phyloP scores from a whole-genome alignment of 2,113 vertebrate genomes.

The Tyto alba region DNA sequence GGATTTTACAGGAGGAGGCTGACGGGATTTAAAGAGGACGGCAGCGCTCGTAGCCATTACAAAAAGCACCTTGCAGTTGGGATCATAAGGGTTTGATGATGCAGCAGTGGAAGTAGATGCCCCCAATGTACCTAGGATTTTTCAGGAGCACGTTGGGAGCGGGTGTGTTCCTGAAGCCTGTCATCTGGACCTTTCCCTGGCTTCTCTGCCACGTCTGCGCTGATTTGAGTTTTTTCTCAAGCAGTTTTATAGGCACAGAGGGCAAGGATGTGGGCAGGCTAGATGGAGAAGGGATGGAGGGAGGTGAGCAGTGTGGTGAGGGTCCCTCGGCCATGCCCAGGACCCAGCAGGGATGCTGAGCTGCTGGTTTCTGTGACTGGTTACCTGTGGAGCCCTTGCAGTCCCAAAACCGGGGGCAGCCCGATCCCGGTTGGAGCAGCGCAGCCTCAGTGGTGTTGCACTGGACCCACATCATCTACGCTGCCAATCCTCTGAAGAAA shows the following conservation, averaged over 20 bases:
- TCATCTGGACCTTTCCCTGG: background rate
- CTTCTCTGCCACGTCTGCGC: background rate
- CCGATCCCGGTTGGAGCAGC: rapidly evolving
- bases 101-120: background rate
- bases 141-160: background rate
- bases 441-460: background rate
- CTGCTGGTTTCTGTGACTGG: background rate
- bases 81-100: background rate
- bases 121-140: background rate
- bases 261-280: background rate
- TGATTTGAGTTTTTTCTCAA: background rate
- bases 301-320: background rate
- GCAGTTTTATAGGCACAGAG: background rate
- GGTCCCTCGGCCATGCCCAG: rapidly evolving
- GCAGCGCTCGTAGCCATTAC: background rate
- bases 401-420: background rate
- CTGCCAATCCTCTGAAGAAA: too few species aligned
- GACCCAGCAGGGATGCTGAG: rapidly evolving
- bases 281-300: background rate
- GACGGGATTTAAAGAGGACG: too few species aligned
- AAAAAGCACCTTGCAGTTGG: background rate
- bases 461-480: background rate
- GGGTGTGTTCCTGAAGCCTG: background rate
- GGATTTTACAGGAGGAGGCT: too few species aligned
- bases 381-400: background rate